Evolutionary conservation across 2,888 invertebrate species (phyloP).

Genomic region (Drosophila setosimentum): DNA sequence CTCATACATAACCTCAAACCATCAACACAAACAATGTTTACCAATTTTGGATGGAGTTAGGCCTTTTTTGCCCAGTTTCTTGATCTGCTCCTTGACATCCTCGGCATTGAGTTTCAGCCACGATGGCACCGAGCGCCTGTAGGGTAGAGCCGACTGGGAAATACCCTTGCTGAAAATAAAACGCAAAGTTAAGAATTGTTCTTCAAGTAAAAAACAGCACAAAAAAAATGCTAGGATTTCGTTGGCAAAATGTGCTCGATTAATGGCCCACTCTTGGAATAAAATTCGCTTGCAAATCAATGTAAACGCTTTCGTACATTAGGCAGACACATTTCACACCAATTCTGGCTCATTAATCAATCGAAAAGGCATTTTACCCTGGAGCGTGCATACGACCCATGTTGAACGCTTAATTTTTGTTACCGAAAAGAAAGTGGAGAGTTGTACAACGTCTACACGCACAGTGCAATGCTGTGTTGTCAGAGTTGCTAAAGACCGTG

Average conservation of each 20-base stretch:
- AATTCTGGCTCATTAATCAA: conserved; percentile 18
- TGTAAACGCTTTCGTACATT: neutral
- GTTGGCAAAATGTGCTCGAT: conserved; percentile 59
- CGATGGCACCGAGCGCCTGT: conserved; percentile 98
- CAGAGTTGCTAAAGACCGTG: conserved; percentile 23
- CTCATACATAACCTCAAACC: conserved; percentile 52
- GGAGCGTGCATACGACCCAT: conserved; percentile 99
- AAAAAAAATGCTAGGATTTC: conserved; percentile 19
- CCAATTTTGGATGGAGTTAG: conserved; percentile 99
- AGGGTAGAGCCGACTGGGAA: conserved; percentile 99
- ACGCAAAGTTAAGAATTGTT: neutral
- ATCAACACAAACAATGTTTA: conserved; percentile 84
- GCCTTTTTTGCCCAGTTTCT: conserved; percentile 99
- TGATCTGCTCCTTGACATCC: conserved; percentile 99
- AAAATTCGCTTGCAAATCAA: neutral
- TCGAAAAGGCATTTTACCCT: conserved; percentile 88
- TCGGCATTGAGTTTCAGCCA: conserved; percentile 99
- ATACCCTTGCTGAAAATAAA: conserved; percentile 97
- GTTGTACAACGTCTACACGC: conserved; percentile 37
- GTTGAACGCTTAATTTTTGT: conserved; percentile 87
- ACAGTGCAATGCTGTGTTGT: neutral
- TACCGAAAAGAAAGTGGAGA: conserved; percentile 84
- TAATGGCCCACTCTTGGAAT: conserved; percentile 10
- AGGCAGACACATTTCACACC: conserved; percentile 41
- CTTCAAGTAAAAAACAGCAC: neutral